Evolutionary conservation across 1,140 invertebrate genomes (phyloP).

Genomic region (Drosophila rhopaloa): DNA sequence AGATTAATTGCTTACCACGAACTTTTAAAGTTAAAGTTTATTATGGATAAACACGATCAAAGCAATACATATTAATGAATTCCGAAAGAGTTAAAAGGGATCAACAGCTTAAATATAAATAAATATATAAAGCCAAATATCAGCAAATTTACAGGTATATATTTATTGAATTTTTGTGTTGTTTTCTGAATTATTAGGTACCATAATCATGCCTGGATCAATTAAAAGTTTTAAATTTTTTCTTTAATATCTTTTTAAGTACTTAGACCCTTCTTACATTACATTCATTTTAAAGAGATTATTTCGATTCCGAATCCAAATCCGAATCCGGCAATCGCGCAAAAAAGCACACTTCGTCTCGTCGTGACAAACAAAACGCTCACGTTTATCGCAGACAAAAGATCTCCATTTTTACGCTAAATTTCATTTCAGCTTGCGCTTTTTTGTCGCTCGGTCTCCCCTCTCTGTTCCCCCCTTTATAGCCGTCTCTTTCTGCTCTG

Average conservation of each 20-base stretch:
- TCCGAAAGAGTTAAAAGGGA: no score
- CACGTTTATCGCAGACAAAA: conserved; percentile 81
- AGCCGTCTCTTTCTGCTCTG: conserved; percentile 58
- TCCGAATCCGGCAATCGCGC: conserved; percentile 60
- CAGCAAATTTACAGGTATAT: no score
- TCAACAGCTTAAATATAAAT: no score
- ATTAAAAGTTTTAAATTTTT: no score
- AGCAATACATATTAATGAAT: no score
- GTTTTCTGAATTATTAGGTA: no score
- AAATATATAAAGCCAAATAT: no score
- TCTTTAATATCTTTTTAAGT: neutral
- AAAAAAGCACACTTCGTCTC: conserved; percentile 81
- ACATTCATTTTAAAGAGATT: neutral
- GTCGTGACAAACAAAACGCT: conserved; percentile 82
- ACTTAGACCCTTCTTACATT: neutral
- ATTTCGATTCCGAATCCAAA: conserved; percentile 12
- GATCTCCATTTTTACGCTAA: conserved; percentile 81
- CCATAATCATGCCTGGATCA: no score
- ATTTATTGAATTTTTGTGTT: no score
- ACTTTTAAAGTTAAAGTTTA: no score
- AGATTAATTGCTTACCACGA: no score
- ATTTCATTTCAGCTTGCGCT: conserved; percentile 74
- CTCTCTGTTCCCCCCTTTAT: conserved; percentile 10
- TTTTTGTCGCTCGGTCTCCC: conserved; percentile 39
- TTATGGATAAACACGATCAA: no score